phyloP scores from a whole-genome alignment of 2,888 invertebrate species.

The Drosophila pseudotakahashii region DNA sequence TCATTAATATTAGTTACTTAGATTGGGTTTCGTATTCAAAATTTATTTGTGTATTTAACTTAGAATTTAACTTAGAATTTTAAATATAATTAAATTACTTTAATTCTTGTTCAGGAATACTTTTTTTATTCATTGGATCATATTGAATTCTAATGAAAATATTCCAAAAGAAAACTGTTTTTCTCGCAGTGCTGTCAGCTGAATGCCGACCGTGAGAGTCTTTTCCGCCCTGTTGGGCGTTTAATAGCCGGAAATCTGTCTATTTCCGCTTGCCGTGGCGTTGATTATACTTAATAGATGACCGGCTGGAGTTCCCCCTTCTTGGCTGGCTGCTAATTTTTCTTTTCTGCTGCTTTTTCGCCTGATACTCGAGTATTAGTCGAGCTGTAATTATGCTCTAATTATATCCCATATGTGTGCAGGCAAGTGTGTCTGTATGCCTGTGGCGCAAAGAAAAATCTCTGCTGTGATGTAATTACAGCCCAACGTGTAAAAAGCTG shows the following conservation, averaged over 20 bases:
- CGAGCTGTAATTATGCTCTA: slow-evolving; percentile 76
- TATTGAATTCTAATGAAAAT: too few relatives aligned
- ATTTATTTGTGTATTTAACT: too few relatives aligned
- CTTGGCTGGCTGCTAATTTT: slow-evolving; percentile 64
- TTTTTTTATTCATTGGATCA: too few relatives aligned
- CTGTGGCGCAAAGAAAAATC: slow-evolving; percentile 64
- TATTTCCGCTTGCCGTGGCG: slow-evolving; percentile 78
- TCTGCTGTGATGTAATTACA: slow-evolving; percentile 71
- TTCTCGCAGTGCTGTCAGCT: slow-evolving; percentile 25
- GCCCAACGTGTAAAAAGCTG: slow-evolving; percentile 47
- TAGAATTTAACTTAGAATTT: too few relatives aligned
- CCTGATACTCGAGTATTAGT: slow-evolving; percentile 69
- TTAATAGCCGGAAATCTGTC: slow-evolving; percentile 80
- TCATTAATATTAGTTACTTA: background rate
- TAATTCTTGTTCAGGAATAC: too few relatives aligned
- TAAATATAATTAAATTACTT: too few relatives aligned
- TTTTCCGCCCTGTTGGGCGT: slow-evolving; percentile 74
- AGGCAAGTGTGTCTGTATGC: slow-evolving; percentile 11
- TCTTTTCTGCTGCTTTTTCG: slow-evolving; percentile 58
- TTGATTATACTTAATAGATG: slow-evolving; percentile 80
- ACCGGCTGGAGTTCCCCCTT: slow-evolving; percentile 59
- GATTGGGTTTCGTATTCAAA: too few relatives aligned
- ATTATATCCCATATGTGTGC: slow-evolving; percentile 63
- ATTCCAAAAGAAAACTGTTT: too few relatives aligned
- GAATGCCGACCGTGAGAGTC: slow-evolving; percentile 41